Base-by-base conservation (phyloP, 1,140 invertebrate genomes). In the Drosophila nasuta region DNA sequence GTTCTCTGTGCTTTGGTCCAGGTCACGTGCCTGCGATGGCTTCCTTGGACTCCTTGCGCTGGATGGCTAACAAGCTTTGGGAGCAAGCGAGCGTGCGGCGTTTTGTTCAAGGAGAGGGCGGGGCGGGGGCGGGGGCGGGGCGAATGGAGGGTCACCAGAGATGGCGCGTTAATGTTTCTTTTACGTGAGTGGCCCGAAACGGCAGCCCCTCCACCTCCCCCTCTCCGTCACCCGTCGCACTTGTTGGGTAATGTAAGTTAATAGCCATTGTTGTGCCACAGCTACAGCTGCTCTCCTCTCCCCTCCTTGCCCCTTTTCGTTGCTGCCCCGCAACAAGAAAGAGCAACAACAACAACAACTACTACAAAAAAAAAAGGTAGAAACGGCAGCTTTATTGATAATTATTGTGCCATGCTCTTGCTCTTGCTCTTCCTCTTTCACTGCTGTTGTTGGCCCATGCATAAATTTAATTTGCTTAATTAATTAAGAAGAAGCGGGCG, bases 391-490 rank as follows among this genome's bases (percentile, higher is more conserved):
- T 68, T 87, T 82, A 87, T 87, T 87, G 83, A 87, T 87, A 87
- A 87, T 87, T 87, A 87, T 88, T 87, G 83, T 87, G 79, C 82
- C 71, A 33, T 68, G 75, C 25, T 43, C 51, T 41, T 57, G 85
- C 62, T 85, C 65, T 49, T 75, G 58, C 13, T 25, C 20, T 25
- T 25, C 20, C 20, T 25, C 20, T 25, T 25, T 2, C 20, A 25
- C 20, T 56, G 33, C 15, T 75, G 72, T 51, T 58, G 59, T 62
- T 72, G 74, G 59, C 20, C 56, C 74, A 59, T 87, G 83, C 83
- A 87, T 87, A 87, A 87, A 87, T 87, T 87, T 87, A 87, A 87
- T 87, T 87, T 87, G 83, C 72, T 88, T 87, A 87, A 87, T 87
- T 87, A 87, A 87, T 87, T 87, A 87, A 82, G 83, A 88, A 82